Conservation (phyloP, 1,140 invertebrate species). For the Drosophila orena region DNA sequence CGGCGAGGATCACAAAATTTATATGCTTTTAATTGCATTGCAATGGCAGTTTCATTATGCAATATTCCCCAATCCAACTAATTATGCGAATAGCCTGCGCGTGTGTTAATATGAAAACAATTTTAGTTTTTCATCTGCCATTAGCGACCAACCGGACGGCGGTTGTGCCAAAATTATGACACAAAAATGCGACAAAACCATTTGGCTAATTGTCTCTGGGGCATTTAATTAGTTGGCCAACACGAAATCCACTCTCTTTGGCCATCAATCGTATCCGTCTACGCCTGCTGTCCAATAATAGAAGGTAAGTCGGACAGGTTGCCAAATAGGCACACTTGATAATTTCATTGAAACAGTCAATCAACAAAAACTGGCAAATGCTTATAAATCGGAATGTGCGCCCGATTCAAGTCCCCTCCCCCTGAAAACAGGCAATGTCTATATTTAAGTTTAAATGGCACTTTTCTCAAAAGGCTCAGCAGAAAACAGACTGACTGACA, state of each 20-base stretch:
- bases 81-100: slow-evolving; percentile 40
- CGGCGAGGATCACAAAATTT: slow-evolving; percentile 51
- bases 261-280: not conserved
- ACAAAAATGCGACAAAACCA: slow-evolving; percentile 38
- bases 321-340: slow-evolving; percentile 70
- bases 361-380: slow-evolving; percentile 70
- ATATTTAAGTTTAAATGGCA: slow-evolving; percentile 83
- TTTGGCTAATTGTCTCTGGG: slow-evolving; percentile 35
- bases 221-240: slow-evolving; percentile 35
- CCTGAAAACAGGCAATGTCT: slow-evolving; percentile 58
- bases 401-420: slow-evolving; percentile 4
- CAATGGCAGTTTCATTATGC: slow-evolving; percentile 72
- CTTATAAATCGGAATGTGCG: slow-evolving; percentile 64
- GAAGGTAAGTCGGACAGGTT: slow-evolving; percentile 28
- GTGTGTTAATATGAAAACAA: slow-evolving; percentile 54
- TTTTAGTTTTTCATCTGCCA: slow-evolving; percentile 48
- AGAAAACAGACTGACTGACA: slow-evolving; percentile 65
- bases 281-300: not conserved
- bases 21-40: slow-evolving; percentile 78
- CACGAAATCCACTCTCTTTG: not conserved
- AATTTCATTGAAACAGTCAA: slow-evolving; percentile 81
- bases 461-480: slow-evolving; percentile 78
- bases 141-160: slow-evolving; percentile 3
- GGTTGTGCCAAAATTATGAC: slow-evolving; percentile 3
- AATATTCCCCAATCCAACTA: slow-evolving; percentile 41